These are phyloP conservation scores for Galago senegalensis DNA, from an alignment of 2,797 vertebrate species.

Conservation along the genomic window DNA sequence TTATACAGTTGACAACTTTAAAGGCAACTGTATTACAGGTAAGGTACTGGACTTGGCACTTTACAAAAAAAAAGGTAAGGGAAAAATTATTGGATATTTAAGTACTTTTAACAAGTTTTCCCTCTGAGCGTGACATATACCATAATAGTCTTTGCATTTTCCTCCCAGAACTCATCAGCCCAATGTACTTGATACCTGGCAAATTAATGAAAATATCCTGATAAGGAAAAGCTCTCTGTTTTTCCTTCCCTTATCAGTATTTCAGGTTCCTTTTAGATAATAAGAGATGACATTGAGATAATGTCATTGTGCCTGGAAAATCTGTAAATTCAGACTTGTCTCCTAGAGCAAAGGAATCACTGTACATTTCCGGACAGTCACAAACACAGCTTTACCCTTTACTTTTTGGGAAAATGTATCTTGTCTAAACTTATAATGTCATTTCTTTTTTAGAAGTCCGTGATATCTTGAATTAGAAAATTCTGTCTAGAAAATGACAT, in stretches of 20 bases:
- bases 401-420: constrained; percentile 28
- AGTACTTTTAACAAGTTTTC: constrained; percentile 19
- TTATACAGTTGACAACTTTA: background rate
- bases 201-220: constrained; percentile 81
- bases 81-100: background rate
- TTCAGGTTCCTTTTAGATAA: constrained; percentile 77
- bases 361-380: background rate
- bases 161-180: background rate
- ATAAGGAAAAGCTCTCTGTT: constrained; percentile 75
- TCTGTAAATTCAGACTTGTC: constrained; percentile 45
- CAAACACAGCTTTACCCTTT: background rate
- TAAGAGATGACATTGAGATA: constrained; percentile 64
- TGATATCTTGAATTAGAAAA: constrained; percentile 37
- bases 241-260: constrained; percentile 74
- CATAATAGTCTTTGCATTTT: background rate
- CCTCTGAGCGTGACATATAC: background rate
- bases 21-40: background rate
- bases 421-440: constrained; percentile 4
- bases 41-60: background rate
- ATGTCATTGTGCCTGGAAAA: constrained; percentile 74
- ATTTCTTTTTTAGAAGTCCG: constrained; percentile 41
- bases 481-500: background rate
- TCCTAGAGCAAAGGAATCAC: background rate
- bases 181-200: background rate
- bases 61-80: background rate